These are phyloP conservation scores for Potamilus streckersoni DNA, from an alignment of 1,140 invertebrate species.

Conservation along the genomic window DNA sequence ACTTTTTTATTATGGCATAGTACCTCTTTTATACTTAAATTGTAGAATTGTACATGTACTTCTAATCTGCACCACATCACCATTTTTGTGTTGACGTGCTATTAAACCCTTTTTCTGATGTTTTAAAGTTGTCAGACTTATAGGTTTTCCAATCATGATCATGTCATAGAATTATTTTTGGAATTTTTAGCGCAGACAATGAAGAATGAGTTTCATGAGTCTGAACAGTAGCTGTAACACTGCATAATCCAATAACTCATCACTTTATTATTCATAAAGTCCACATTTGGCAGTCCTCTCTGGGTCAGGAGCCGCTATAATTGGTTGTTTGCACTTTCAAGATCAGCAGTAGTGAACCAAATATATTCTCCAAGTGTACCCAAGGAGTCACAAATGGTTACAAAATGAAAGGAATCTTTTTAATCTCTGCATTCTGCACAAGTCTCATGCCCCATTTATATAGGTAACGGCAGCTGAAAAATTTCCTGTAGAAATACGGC, in stretches of 20 bases:
- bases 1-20: slow-evolving; percentile 1
- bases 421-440: too few species aligned
- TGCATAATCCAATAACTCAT: slow-evolving; percentile 19
- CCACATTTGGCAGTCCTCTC: slow-evolving; percentile 48
- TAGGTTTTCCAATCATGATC: slow-evolving; percentile 16
- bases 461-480: too few species aligned
- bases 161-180: slow-evolving; percentile 37
- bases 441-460: too few species aligned
- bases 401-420: slow-evolving; percentile 7
- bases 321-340: slow-evolving; percentile 55
- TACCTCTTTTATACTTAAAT: slow-evolving; percentile 2
- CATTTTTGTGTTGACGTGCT: too few species aligned
- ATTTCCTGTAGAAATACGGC: too few species aligned
- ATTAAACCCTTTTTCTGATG: too few species aligned
- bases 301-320: slow-evolving; percentile 44
- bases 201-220: slow-evolving; percentile 8
- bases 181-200: slow-evolving; percentile 33
- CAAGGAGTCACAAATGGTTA: slow-evolving; percentile 15
- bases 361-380: slow-evolving; percentile 22
- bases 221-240: slow-evolving; percentile 19
- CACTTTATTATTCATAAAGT: slow-evolving; percentile 37
- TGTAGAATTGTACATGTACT: too few species aligned
- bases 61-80: too few species aligned
- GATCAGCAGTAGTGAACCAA: slow-evolving; percentile 44
- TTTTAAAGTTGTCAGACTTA: too few species aligned